Evolutionary conservation across 2,113 vertebrate genomes (phyloP), one percentile per base, ranked within the genome.

Genomic region (Planiliza haematocheilus): DNA sequence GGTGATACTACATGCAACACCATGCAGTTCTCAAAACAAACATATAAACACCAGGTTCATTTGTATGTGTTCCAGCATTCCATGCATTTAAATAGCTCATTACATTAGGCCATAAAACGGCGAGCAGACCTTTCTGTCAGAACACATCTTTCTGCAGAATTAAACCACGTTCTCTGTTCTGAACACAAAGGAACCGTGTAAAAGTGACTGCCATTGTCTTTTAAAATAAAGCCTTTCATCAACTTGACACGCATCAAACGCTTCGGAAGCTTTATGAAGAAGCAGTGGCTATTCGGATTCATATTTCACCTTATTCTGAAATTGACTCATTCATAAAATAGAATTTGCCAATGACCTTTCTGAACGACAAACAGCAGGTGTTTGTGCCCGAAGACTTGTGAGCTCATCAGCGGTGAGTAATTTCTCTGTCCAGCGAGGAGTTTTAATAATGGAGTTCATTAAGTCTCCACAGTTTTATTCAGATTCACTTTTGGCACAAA

Each of bases 11-110:
- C 45, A 36, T 73, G 48, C 55, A 78, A 65, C 14, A 17, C 42
- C 20, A 38, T 41, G 51, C 20, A 68, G 74, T 43, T 67, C 37
- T n/a, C n/a, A 78, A 62, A 70, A 78, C 41, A 62, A 43, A 30
- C 52, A 64, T 52, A 24, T 0, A 17, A 7, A 3, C 24, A 30
- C 5, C 24, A 30, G 5, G 9, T 57, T 53, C 30, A 42, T 70
- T 55, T 82, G 57, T 75, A 18, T 66, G 50, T 74, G 70, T 81
- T 84, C 18, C 62, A 68, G 71, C 45, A 78, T 79, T 74, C 72
- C 66, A 91, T 93, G 91, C 91, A 93, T 93, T 93, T 92, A 93
- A 93, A 92, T 91, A 68, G 87, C 87, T 90, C 85, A 91, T 92
- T 91, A 91, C 65, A 79, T 59, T 46, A 45, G 18, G 59, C 49